Percentiles rank a stretch among this genome's conserved stretches.
Evolutionary conservation across 1,140 invertebrate genomes (phyloP).

Genomic region (Calephelis virginiensis): DNA sequence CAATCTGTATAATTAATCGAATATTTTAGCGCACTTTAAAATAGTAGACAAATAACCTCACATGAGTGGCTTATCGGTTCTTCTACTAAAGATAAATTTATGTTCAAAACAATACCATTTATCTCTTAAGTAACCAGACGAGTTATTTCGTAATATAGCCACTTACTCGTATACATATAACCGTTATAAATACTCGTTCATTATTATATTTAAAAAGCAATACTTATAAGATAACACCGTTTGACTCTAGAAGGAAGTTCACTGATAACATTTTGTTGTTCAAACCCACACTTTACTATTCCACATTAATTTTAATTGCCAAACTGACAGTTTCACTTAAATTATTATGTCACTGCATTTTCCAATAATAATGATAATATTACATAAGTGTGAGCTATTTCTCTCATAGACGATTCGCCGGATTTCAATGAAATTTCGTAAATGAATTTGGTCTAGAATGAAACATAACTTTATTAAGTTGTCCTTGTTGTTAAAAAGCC

Average conservation of each 20-base stretch:
- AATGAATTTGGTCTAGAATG: no score
- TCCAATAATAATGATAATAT: no score
- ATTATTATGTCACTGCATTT: no score
- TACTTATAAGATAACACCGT: conserved; percentile 28
- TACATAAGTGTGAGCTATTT: no score
- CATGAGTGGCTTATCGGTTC: conserved; percentile 49
- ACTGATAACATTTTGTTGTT: conserved; percentile 33
- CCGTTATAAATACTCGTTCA: conserved; percentile 21
- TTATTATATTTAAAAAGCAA: conserved; percentile 33
- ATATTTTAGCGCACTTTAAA: conserved; percentile 35
- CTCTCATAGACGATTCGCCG: no score
- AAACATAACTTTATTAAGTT: no score
- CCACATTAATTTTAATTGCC: no score
- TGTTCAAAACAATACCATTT: conserved; percentile 59
- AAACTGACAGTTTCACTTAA: no score
- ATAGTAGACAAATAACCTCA: conserved; percentile 51
- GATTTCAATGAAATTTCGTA: no score
- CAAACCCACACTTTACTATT: neutral
- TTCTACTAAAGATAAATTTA: conserved; percentile 55
- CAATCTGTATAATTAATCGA: neutral
- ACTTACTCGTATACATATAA: conserved; percentile 29
- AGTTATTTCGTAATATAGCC: conserved; percentile 48
- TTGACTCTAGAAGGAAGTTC: conserved; percentile 48
- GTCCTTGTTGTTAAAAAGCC: no score
- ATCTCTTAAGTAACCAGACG: conserved; percentile 53